phyloP scores from a whole-genome alignment of 2,113 vertebrate species.

The Zeus faber region DNA sequence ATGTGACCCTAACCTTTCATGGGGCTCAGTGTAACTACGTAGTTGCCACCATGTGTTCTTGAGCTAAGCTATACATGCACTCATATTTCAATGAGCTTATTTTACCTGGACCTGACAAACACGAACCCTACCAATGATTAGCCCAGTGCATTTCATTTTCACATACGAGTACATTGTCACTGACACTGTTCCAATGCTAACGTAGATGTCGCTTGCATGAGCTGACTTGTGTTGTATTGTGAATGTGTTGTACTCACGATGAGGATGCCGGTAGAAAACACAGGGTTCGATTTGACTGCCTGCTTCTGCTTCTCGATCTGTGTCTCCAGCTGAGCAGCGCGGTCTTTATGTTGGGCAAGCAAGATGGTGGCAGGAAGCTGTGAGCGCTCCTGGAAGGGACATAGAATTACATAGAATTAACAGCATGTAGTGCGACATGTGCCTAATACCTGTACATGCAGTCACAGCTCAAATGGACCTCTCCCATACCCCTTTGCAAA shows the following conservation, averaged over 20 bases:
- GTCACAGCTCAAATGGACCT: no score
- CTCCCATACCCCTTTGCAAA: no score
- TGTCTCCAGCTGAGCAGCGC: slow-evolving; percentile 86
- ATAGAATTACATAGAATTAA: no score
- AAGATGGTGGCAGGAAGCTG: slow-evolving; percentile 89
- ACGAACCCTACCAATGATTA: neutral
- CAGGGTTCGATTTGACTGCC: slow-evolving; percentile 82
- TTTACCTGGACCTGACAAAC: slow-evolving; percentile 12
- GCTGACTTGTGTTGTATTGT: neutral
- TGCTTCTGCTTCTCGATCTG: slow-evolving; percentile 89
- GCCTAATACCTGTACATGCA: no score
- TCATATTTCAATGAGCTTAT: slow-evolving; percentile 7
- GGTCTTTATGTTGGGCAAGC: slow-evolving; percentile 93
- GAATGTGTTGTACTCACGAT: slow-evolving; percentile 79
- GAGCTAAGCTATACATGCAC: slow-evolving; percentile 2
- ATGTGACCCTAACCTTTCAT: neutral
- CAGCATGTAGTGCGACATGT: no score
- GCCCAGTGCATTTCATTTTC: neutral
- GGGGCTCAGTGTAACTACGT: slow-evolving; percentile 9
- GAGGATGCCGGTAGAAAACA: slow-evolving; percentile 95
- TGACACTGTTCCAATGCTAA: neutral
- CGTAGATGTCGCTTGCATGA: neutral
- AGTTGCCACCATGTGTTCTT: slow-evolving; percentile 14
- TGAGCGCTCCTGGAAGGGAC: slow-evolving; percentile 87
- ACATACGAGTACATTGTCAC: neutral